phyloP scores from a whole-genome alignment of 2,113 vertebrate genomes.

The Lamprologus lemairii region DNA sequence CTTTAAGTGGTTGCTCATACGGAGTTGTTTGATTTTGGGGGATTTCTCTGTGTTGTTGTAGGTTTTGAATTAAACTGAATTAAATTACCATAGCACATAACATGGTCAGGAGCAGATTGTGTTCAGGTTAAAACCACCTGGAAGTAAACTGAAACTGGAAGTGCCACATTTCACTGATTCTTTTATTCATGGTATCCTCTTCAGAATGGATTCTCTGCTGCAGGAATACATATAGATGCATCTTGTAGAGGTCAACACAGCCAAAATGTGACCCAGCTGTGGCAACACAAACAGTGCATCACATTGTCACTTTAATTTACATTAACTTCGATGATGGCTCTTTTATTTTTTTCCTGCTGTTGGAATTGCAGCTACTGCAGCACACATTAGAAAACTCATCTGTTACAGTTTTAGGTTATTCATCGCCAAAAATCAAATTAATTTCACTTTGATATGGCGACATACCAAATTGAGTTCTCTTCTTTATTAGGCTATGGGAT shows the following conservation, averaged over 20 bases:
- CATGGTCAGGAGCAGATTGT: not conserved
- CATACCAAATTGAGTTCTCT: not conserved
- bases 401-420: not conserved
- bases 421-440: not conserved
- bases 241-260: not conserved
- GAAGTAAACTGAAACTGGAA: not conserved
- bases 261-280: not conserved
- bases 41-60: not conserved
- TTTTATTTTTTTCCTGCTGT: not conserved
- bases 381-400: not conserved
- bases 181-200: not conserved
- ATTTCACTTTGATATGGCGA: not conserved
- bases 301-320: not conserved
- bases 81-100: not conserved
- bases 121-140: not conserved
- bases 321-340: not conserved
- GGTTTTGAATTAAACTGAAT: not conserved
- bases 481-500: not conserved
- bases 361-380: not conserved
- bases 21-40: not conserved
- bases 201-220: rapidly evolving
- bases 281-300: not conserved
- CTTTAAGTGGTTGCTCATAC: not conserved
- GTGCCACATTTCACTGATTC: not conserved
- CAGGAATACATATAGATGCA: not conserved